Evolutionary conservation across 2,797 vertebrate species (phyloP).

Genomic region (Amazona ochrocephala): DNA sequence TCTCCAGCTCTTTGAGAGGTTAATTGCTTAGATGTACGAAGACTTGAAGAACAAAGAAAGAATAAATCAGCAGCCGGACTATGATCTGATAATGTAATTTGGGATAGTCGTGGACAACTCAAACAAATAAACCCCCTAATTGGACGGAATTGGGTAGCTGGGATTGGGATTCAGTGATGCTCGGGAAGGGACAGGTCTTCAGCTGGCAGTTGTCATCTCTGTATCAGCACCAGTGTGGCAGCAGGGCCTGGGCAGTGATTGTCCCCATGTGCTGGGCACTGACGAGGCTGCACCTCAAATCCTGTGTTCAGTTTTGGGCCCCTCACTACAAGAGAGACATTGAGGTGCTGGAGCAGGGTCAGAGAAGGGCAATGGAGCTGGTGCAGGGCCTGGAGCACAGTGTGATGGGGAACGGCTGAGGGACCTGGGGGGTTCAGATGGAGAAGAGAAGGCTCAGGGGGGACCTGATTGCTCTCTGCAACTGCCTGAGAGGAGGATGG

Average conservation of each 20-base stretch:
- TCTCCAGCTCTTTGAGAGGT: slow-evolving; percentile 84
- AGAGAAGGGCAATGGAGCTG: background rate
- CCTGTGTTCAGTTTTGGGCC: background rate
- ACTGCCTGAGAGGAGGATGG: background rate
- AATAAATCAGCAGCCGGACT: slow-evolving; percentile 82
- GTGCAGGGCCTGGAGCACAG: background rate
- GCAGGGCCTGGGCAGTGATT: background rate
- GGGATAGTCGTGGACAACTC: slow-evolving; percentile 75
- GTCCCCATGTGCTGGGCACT: background rate
- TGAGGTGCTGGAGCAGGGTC: background rate
- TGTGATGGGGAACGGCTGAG: background rate
- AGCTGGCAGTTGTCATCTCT: background rate
- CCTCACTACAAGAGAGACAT: background rate
- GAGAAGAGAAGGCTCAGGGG: background rate
- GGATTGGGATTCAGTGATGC: background rate
- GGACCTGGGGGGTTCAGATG: background rate
- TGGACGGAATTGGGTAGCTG: slow-evolving; percentile 26
- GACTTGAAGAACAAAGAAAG: slow-evolving; percentile 83
- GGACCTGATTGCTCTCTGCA: background rate
- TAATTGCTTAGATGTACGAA: slow-evolving; percentile 86
- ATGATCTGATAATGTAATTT: slow-evolving; percentile 81
- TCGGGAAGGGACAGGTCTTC: background rate
- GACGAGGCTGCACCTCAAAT: background rate
- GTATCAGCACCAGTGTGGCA: background rate
- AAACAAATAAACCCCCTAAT: slow-evolving; percentile 80